These are phyloP conservation scores for Chorisops tibialis DNA, from an alignment of 2,888 invertebrate species.

Conservation along the genomic window DNA sequence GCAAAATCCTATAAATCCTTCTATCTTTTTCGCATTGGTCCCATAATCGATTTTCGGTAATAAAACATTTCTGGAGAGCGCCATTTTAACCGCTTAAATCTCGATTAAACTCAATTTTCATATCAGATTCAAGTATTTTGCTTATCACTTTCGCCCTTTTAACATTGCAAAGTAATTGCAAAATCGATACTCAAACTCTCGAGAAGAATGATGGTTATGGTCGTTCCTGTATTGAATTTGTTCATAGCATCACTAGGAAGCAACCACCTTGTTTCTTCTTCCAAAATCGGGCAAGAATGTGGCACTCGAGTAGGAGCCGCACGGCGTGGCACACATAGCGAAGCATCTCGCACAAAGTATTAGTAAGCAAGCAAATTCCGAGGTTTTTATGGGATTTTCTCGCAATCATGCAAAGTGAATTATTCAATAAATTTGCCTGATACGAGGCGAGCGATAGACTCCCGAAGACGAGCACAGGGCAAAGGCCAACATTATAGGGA, in stretches of 20 bases:
- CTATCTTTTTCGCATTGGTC: background rate
- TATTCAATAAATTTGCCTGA: conserved; percentile 29
- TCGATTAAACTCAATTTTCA: conserved; percentile 9
- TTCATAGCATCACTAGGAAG: background rate
- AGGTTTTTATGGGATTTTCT: conserved; percentile 29
- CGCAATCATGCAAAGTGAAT: conserved; percentile 29
- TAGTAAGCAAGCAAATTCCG: conserved; percentile 24
- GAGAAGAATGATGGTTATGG: background rate
- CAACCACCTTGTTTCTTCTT: background rate
- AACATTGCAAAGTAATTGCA: conserved; percentile 26
- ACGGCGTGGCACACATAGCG: background rate
- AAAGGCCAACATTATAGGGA: background rate
- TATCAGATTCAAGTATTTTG: background rate
- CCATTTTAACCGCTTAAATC: conserved; percentile 3
- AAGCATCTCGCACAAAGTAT: conserved; percentile 1
- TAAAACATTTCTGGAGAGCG: too few species aligned
- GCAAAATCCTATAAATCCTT: conserved; percentile 4
- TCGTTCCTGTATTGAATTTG: background rate
- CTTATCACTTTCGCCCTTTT: conserved; percentile 21
- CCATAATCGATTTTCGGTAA: background rate
- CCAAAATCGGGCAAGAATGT: too few species aligned
- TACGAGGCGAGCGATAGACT: conserved; percentile 4
- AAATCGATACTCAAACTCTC: conserved; percentile 19
- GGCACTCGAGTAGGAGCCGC: too few species aligned
- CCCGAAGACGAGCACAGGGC: background rate